Evolutionary conservation across 2,888 invertebrate species (phyloP).

Genomic region (Eucera pruinosa): DNA sequence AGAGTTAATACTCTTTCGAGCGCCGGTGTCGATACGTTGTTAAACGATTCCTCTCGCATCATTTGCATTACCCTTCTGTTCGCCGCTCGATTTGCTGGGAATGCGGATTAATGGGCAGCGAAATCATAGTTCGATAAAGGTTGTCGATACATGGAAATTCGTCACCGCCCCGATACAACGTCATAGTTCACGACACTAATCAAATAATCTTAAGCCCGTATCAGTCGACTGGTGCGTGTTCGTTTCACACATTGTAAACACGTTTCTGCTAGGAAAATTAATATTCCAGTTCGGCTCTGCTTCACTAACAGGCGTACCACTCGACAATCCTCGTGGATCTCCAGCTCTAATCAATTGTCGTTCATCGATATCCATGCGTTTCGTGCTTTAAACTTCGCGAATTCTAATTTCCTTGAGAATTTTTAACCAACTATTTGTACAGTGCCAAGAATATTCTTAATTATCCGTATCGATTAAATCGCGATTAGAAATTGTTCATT

Average conservation of each 20-base stretch:
- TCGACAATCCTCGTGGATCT: background rate
- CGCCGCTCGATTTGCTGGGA: background rate
- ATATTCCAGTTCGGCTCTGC: conserved; percentile 26
- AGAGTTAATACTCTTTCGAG: too few species aligned
- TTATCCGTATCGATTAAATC: too few species aligned
- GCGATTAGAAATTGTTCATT: too few species aligned
- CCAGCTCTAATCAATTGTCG: background rate
- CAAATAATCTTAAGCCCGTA: conserved; percentile 20
- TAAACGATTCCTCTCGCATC: background rate
- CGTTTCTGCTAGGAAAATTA: conserved; percentile 26
- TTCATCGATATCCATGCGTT: background rate
- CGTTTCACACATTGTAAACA: conserved; percentile 30
- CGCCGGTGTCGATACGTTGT: too few species aligned
- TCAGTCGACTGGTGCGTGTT: conserved; percentile 19
- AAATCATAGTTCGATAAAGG: conserved; percentile 21
- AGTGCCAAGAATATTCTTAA: too few species aligned
- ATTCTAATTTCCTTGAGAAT: too few species aligned
- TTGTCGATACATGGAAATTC: background rate
- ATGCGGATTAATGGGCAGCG: background rate
- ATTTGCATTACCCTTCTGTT: background rate
- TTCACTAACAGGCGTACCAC: conserved; percentile 2
- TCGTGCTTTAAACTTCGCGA: background rate
- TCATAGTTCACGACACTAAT: conserved; percentile 6
- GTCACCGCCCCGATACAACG: background rate
- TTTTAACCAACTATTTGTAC: too few species aligned